Base-by-base conservation (phyloP, 2,888 invertebrate genomes). In the Shargacucullia verbasci region DNA sequence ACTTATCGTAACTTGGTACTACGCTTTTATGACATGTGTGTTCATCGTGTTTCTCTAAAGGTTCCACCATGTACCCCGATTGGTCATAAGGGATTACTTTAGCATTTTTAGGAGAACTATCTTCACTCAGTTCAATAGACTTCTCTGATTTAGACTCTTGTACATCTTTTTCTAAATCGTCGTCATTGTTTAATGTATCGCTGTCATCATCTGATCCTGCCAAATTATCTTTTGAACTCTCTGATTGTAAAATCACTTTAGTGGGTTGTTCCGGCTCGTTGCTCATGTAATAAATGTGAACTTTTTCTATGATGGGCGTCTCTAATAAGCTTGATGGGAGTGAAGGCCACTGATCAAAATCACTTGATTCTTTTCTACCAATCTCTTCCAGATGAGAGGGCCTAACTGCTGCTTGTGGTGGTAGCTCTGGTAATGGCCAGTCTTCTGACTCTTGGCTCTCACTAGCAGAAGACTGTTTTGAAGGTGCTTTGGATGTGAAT, bases 291-390 rank as follows among this genome's bases (percentile, higher is more conserved):
- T 96, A 97, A 14, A 97, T 97, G 84, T 97, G 97, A 5, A 97
- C 95, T 85, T 96, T 97, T 78, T 97, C 97, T 14, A 97, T 95
- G 8, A 97, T 95, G 0, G 96, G 96, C 5, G 95, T 95, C 78
- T 96, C 97, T 54, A 96, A 93, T 14, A 96, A 93, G 60, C 95
- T 96, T 0, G 97, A 96, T 8, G 97, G 97, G 0, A 97, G 96
- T 38, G 97, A 97, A 0, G 97, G 97, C 97, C 97, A 97, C 73
- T 97, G 96, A 71, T 97, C 96, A 7, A 96, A 96, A 70, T 96
- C 96, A 83, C 97, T 96, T 10, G 95, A 95, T 70, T 86, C 89
- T 63, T 88, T 86, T 65, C 94, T 82, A 38, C 77, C 83, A 29
- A 77, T 69, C 74, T 86, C 70, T 73, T 89, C 72, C 78, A 89